A percentile compares a stretch with the other conserved stretches of the same genome.
Evolutionary conservation across 2,797 vertebrate genomes (phyloP).

Genomic region (Channa striata): DNA sequence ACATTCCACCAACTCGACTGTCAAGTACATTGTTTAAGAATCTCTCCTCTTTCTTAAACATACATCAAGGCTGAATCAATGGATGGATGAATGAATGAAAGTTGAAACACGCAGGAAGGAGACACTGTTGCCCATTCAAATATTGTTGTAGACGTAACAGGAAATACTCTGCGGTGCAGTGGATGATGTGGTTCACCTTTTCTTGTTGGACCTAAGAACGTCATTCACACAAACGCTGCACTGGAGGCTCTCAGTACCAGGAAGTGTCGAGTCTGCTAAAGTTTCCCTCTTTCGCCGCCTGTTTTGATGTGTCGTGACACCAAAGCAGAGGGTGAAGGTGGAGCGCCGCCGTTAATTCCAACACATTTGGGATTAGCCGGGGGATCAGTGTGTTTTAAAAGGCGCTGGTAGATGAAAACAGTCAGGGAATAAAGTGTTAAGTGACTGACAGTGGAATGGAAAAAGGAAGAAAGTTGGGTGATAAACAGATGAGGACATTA

Average conservation of each 20-base stretch:
- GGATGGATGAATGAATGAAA: background rate
- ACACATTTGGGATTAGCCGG: slow-evolving; percentile 24
- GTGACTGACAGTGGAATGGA: slow-evolving; percentile 4
- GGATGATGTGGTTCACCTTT: background rate
- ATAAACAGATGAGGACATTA: slow-evolving; percentile 8
- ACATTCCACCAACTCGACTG: background rate
- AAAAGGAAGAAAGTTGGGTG: background rate
- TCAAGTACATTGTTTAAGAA: too few relatives aligned
- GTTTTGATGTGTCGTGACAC: slow-evolving; percentile 1
- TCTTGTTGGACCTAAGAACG: background rate
- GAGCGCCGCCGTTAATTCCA: slow-evolving; percentile 12
- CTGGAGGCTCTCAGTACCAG: slow-evolving; percentile 62
- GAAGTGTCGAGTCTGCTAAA: background rate
- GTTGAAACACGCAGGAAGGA: background rate
- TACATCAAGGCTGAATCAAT: background rate
- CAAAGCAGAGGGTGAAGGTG: background rate
- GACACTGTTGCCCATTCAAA: background rate
- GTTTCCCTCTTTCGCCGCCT: background rate
- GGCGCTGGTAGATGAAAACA: slow-evolving; percentile 16
- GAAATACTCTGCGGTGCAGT: background rate
- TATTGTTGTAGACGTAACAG: background rate
- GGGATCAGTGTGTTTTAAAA: slow-evolving; percentile 2
- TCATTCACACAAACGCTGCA: slow-evolving; percentile 62
- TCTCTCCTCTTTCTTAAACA: too few relatives aligned
- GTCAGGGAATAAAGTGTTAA: slow-evolving; percentile 29